These are phyloP conservation scores for Bos taurus DNA, from an alignment of 2,113 vertebrate species.

Conservation along the genomic window ARS-UCD2.0 NC_037357.1:30254001-30254500, in stretches of 20 bases:
- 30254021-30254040: not conserved
- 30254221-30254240: not conserved
- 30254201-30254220: not conserved
- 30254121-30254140: not conserved
- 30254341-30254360: not conserved
- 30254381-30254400: not conserved
- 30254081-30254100: rapidly evolving
- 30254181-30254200: not conserved
- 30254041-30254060: not conserved
- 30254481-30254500: not conserved
- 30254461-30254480: not conserved
- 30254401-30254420: not conserved
- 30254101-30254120: not conserved
- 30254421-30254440: not conserved
- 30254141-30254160: not conserved
- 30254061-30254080: not conserved
- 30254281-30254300: constrained; percentile 6
- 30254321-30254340: not conserved
- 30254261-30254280: not conserved
- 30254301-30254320: not conserved
- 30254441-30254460: not conserved
- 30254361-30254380: not conserved
- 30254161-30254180: not conserved
- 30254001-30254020: not conserved
- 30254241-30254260: not conserved